Evolutionary conservation across 2,797 vertebrate genomes (phyloP).

Genomic region (Gymnoscopelus braueri): DNA sequence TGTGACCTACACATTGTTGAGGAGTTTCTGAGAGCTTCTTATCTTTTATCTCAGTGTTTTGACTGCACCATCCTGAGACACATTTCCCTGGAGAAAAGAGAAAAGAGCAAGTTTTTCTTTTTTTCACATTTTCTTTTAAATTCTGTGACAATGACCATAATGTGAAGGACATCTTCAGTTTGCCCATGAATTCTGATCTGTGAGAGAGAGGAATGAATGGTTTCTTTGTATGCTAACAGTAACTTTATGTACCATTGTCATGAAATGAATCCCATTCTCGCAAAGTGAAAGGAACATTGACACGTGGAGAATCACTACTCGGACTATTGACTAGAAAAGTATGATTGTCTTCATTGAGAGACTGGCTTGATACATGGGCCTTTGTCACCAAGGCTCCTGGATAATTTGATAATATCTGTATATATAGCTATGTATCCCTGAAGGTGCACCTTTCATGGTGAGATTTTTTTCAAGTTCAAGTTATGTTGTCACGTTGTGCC

Average conservation of each 20-base stretch:
- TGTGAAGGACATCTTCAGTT: conserved; percentile 34
- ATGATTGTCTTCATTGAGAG: too few relatives aligned
- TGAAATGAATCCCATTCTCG: conserved; percentile 5
- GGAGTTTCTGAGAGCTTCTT: background rate
- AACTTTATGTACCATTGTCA: background rate
- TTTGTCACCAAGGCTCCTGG: too few relatives aligned
- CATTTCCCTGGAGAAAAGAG: conserved; percentile 2
- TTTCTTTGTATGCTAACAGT: conserved; percentile 31
- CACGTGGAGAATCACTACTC: conserved; percentile 5
- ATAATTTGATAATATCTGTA: too few relatives aligned
- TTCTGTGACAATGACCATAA: conserved; percentile 4
- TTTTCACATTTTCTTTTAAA: background rate
- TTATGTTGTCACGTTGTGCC: too few relatives aligned
- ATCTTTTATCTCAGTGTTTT: background rate
- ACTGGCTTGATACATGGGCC: too few relatives aligned
- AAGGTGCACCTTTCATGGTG: too few relatives aligned
- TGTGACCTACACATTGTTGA: conserved; percentile 27
- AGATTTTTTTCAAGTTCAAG: too few relatives aligned
- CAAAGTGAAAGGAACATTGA: too few relatives aligned
- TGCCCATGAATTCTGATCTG: conserved; percentile 34
- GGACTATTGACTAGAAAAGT: background rate
- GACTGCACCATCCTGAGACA: conserved; percentile 1
- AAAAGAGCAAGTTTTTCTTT: background rate
- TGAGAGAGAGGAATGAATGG: conserved; percentile 2
- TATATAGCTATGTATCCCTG: too few relatives aligned